phyloP scores from a whole-genome alignment of 2,797 vertebrate species.

The Gymnoscopelus braueri region DNA sequence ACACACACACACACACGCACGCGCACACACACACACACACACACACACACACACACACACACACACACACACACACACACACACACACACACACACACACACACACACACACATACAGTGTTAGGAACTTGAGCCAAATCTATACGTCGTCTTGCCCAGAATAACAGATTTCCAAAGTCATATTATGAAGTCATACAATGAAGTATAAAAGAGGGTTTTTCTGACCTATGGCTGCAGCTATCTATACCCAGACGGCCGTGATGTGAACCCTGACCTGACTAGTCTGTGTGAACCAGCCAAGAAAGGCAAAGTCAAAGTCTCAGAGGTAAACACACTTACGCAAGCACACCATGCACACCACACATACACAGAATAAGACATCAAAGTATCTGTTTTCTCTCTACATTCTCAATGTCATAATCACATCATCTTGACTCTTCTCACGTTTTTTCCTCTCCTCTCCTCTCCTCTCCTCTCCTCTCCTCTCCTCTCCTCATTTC shows the following conservation, averaged over 20 bases:
- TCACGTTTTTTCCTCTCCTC: background rate
- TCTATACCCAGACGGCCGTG: conserved; percentile 86
- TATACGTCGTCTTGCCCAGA: too few relatives aligned
- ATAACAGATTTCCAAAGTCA: background rate
- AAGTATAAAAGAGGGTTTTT: background rate
- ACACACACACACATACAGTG: background rate
- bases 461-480: conserved; percentile 1
- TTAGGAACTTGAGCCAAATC: too few relatives aligned
- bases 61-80: conserved; percentile 8
- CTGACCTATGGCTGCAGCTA: conserved; percentile 76
- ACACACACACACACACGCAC: conserved; percentile 1
- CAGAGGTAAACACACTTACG: conserved; percentile 75
- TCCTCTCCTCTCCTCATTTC: conserved; percentile 9
- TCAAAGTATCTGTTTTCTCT: too few relatives aligned
- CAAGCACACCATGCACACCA: conserved; percentile 1
- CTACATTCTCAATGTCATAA: too few relatives aligned
- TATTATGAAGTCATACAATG: background rate
- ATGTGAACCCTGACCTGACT: conserved; percentile 84
- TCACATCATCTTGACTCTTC: conserved; percentile 9
- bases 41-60: background rate
- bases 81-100: background rate
- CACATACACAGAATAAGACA: background rate
- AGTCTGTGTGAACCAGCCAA: conserved; percentile 65
- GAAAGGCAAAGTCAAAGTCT: conserved; percentile 77
- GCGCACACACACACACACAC: conserved; percentile 2